Evolutionary conservation across 2,888 invertebrate species (phyloP), one percentile per base, ranked within the genome.

Genomic region (Pinctada fucata): DNA sequence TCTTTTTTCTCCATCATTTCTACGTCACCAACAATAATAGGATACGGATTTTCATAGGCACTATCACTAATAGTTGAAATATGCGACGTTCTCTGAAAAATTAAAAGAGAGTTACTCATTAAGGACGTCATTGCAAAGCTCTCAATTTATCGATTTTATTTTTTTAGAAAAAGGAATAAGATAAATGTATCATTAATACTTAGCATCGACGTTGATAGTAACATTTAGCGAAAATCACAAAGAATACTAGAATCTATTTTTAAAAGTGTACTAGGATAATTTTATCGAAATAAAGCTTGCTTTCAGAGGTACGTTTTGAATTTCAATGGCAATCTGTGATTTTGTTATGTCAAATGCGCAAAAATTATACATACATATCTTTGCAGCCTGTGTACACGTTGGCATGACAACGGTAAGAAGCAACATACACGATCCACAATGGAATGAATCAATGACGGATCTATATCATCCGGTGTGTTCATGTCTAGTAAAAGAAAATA

Each of bases 351-450:
- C 31, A 31, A 31, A 31, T 31, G 31, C 31, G 31, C 31, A 31
- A 31, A 31, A 31, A 31, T 31, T 16, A 49, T 31, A 76, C 76
- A 64, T 65, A 81, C 81, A 10, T 71, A 58, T 77, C 63, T 67
- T 4, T 69, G 52, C 31, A 79, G 63, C 68, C 86, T 77, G 68
- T 84, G 78, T 47, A 86, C 79, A 65, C 80, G 79, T 72, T 78
- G 80, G 71, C 84, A 84, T 2, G 81, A 76, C 48, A 85, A 13
- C 2, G 86, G 84, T 10, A 85, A 79, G 45, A 83, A 86, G 72
- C 86, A 86, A 64, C 85, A 86, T 1, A 85, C 82, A 8, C 86
- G 78, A 51, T 86, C 86, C 3, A 75, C 80, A 10, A 69, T 67
- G 3, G 50, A 74, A 58, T 85, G 85, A 8, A 86, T 82, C 3